phyloP scores from a whole-genome alignment of 2,888 invertebrate genomes.

The Leuctra nigra region DNA sequence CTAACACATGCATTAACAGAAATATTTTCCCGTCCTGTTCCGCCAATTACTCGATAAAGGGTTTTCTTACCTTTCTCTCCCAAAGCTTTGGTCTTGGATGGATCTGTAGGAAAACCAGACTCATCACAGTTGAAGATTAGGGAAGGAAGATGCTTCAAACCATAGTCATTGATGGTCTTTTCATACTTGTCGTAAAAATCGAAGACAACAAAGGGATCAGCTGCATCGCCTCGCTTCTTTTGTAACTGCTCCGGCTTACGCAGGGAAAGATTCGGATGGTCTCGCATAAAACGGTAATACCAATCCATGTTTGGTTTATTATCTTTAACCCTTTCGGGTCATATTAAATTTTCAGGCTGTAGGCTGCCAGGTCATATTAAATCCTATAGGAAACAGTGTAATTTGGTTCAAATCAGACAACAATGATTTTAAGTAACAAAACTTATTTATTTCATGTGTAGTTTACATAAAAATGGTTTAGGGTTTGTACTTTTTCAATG shows the following conservation, averaged over 20 bases:
- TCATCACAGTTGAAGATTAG: slow-evolving; percentile 18
- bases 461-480: no score
- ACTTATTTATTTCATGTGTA: no score
- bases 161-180: neutral
- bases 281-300: neutral
- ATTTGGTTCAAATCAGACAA: no score
- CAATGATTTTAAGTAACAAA: no score
- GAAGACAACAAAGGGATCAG: slow-evolving; percentile 9
- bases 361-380: no score
- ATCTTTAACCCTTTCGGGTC: no score
- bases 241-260: slow-evolving; percentile 13
- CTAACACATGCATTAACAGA: slow-evolving; percentile 11
- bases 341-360: no score
- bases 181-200: slow-evolving; percentile 9
- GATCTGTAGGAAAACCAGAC: slow-evolving; percentile 12
- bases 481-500: no score
- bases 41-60: slow-evolving; percentile 14
- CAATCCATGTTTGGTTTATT: neutral
- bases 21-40: slow-evolving; percentile 12
- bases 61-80: slow-evolving; percentile 16
- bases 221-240: neutral
- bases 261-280: slow-evolving; percentile 2
- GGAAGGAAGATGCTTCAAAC: neutral
- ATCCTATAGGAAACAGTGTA: no score
- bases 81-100: slow-evolving; percentile 4